Percentiles rank a stretch among this genome's conserved stretches.
Evolutionary conservation across 2,888 invertebrate species (phyloP).

Genomic region (Scrobipalpa atriplicella): DNA sequence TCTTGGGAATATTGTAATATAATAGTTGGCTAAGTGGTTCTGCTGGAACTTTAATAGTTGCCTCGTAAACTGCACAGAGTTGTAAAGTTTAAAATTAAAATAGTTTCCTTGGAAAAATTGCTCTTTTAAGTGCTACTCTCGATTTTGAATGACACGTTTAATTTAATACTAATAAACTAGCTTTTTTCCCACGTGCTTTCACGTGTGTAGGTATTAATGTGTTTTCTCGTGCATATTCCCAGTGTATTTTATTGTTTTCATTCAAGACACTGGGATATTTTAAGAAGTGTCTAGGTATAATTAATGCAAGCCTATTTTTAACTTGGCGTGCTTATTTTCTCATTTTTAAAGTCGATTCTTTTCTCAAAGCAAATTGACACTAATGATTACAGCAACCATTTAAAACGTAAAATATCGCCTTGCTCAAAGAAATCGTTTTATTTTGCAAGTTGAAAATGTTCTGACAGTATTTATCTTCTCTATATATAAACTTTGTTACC

Average conservation of each 20-base stretch:
- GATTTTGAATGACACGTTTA: no score
- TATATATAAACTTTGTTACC: not conserved
- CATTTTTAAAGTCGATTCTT: not conserved
- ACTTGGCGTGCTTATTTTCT: not conserved
- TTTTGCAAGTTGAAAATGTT: not conserved
- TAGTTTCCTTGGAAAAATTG: conserved; percentile 1
- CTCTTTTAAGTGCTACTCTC: not conserved
- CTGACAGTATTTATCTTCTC: not conserved
- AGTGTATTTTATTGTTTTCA: no score
- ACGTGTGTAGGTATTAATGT: no score
- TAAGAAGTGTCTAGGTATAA: not conserved
- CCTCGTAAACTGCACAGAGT: conserved; percentile 7
- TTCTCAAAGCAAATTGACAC: not conserved
- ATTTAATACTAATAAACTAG: no score
- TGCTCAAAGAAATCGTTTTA: conserved; percentile 3
- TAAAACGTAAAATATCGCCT: conserved; percentile 20
- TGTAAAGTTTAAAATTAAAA: conserved; percentile 15
- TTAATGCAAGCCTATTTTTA: not conserved
- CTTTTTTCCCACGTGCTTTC: no score
- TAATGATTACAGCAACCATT: not conserved
- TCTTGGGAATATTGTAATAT: conserved; percentile 6
- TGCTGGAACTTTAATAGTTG: conserved; percentile 10
- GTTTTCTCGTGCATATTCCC: no score
- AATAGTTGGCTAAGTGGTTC: conserved; percentile 30
- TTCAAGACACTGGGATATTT: no score